Base-by-base conservation (phyloP, 2,888 invertebrate species). In the Autographa pulchrina region DNA sequence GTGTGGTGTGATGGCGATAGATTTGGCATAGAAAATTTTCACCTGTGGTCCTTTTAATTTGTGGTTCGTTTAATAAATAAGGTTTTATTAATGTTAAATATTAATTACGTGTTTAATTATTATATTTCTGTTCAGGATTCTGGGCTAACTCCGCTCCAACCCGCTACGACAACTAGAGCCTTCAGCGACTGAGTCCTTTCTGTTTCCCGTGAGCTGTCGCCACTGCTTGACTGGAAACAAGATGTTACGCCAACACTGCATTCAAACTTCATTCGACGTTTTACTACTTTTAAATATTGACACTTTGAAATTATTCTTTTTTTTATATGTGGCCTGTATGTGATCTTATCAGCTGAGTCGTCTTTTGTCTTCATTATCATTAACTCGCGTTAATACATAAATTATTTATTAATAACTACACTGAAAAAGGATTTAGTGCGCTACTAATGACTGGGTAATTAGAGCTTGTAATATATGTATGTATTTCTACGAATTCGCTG, bases 91-190 rank as follows among this genome's bases (percentile, higher is more conserved):
- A 2, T 25, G 25, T 11, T 11, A 35, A 8, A 35, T 8, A 35
- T 35, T 5, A 25, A 20, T 20, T 43, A 18, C 63, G 16, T 48
- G 16, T 63, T 64, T 43, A 31, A 75, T n/a, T 11, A n/a, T 18
- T 7, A 6, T 56, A 25, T 73, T 81, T 85, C 80, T 81, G 65
- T 77, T 11, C 86, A 96, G 95, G 95, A 90, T 92, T 91, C 84
- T 94, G 94, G 95, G 90, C 89, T 77, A 92, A 92, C 86, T 82
- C 92, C 62, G 91, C 85, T 74, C 81, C 92, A 72, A 84, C 86
- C 74, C 92, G 90, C 88, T 94, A 94, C 90, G 91, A 92, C 91
- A 93, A 94, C 90, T 95, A 95, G 88, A 90, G 76, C 81, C 74
- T 63, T 68, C 77, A 73, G 79, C 79, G 77, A 80, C 83, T 79